Base-by-base conservation (phyloP, 2,113 vertebrate genomes). In the Drymodes brunneopygia region DNA sequence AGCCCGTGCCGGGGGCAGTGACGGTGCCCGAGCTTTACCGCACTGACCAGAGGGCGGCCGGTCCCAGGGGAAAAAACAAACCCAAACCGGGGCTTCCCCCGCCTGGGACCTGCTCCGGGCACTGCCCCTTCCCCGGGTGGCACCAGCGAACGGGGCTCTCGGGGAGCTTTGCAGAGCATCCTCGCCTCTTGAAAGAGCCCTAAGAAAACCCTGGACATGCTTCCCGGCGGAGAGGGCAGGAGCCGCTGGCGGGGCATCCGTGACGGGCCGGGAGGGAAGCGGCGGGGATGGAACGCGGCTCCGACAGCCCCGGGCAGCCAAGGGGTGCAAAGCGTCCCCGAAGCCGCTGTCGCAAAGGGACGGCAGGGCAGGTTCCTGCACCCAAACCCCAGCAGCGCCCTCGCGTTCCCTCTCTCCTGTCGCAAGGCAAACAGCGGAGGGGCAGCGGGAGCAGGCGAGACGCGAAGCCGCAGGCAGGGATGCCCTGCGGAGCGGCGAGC, bases 31-130 rank as follows among this genome's bases (percentile, higher is more conserved):
- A 27, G 50, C 7, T 48, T 35, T 12, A 12, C 33, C 0, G 2
- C 45, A 3, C 1, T 4, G 48, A 14, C 4, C 25, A 1, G 35
- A 24, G n/a, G 20, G 15, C 0, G 2, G 20, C 5, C 0, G 1
- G 47, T 7, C 33, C 50, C 19, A 10, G 24, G 29, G 9, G 38
- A n/a, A n/a, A n/a, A n/a, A n/a, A n/a, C n/a, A n/a, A n/a, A n/a
- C n/a, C n/a, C n/a, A n/a, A n/a, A n/a, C n/a, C n/a, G 18, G 42
- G 22, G 50, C 31, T 48, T 9, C 9, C 7, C 7, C 16, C 2
- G 22, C 3, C 6, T 12, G 20, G 48, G 40, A 48, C 2, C n/a
- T 0, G 44, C 53, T 35, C 21, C 31, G 4, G 4, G 60, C 22
- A 0, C 29, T 40, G 15, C 19, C 15, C 18, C 33, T 73, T 22